Evolutionary conservation across 2,888 invertebrate species (phyloP).

Genomic region (Melolontha melolontha): DNA sequence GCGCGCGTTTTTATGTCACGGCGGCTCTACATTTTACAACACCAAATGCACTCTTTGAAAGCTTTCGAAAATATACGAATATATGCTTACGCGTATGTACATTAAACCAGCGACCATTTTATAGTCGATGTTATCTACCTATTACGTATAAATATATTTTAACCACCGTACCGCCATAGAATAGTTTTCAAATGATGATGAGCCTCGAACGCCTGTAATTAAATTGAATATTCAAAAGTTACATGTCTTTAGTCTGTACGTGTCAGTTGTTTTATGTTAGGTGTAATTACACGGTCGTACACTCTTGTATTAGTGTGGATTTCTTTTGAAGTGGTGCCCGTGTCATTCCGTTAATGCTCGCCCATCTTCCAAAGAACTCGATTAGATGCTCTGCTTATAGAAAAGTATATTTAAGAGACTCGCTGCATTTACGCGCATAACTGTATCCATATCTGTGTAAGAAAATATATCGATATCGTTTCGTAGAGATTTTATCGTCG

Average conservation of each 20-base stretch:
- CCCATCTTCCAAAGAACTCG: constrained; percentile 23
- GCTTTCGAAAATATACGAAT: constrained; percentile 25
- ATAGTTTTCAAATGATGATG: constrained; percentile 16
- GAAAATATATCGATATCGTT: constrained; percentile 26
- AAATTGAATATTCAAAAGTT: constrained; percentile 36
- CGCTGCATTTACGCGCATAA: constrained; percentile 25
- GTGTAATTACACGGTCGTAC: constrained; percentile 22
- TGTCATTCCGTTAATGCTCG: constrained; percentile 18
- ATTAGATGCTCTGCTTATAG: constrained; percentile 9
- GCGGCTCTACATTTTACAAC: constrained; percentile 29
- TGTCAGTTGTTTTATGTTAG: constrained; percentile 32
- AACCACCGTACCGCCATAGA: constrained; percentile 22
- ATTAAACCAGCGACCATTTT: constrained; percentile 35
- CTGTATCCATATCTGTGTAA: constrained; percentile 24
- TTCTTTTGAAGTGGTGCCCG: constrained; percentile 20
- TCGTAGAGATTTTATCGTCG: constrained; percentile 9
- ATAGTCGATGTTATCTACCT: constrained; percentile 36
- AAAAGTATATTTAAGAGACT: constrained; percentile 21
- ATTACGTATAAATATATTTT: constrained; percentile 32
- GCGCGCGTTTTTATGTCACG: constrained; percentile 30
- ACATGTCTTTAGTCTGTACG: constrained; percentile 27
- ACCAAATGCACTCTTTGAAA: constrained; percentile 24
- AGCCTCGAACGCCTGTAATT: constrained; percentile 12
- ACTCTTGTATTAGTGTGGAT: constrained; percentile 6
- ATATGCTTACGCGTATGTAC: neutral